Base-by-base conservation (phyloP, 53 echinoderm and acorn worm species). In the Holothuria leucospilota region DNA sequence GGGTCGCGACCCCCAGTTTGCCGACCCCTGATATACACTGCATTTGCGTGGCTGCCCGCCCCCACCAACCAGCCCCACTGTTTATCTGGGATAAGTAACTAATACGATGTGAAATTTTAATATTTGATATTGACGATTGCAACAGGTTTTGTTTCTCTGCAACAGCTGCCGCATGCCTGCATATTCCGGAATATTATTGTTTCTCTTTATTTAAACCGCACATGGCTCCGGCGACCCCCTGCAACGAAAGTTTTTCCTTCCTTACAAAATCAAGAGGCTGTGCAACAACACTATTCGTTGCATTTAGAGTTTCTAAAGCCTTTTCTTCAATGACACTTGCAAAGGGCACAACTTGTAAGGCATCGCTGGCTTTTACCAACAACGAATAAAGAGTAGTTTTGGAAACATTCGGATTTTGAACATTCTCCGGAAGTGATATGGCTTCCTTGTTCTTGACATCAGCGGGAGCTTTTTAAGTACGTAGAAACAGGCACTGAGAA, bases 21-120 rank as follows among this genome's bases (percentile, higher is more conserved):
- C n/a, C n/a, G n/a, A n/a, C n/a, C n/a, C n/a, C n/a, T n/a, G n/a
- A n/a, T n/a, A n/a, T n/a, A n/a, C n/a, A n/a, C n/a, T n/a, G n/a
- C n/a, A 71, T 71, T 39, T 34, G n/a, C 71, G 71, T 71, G 38
- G 39, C 38, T 71, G 71, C 41, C 71, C 71, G n/a, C 2, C 71
- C 71, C 38, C 5, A 20, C 29, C 69, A 3, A 25, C 69, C 69
- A 13, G 71, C 71, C 71, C 14, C 29, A 34, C 40, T 28, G 30
- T 28, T 38, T 14, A 39, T 39, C 71, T 26, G 71, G 71, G 40
- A 20, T 71, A 71, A 30, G 71, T 71, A 30, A 71, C 16, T 13
- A 71, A 39, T 21, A 13, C 40, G 24, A 11, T 71, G 71, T 71
- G 71, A 71, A 71, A 71, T 34, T 39, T 71, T 71, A 5, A 71